Conservation (phyloP, 2,888 invertebrate species). For the Chymomyza fuscimana region DNA sequence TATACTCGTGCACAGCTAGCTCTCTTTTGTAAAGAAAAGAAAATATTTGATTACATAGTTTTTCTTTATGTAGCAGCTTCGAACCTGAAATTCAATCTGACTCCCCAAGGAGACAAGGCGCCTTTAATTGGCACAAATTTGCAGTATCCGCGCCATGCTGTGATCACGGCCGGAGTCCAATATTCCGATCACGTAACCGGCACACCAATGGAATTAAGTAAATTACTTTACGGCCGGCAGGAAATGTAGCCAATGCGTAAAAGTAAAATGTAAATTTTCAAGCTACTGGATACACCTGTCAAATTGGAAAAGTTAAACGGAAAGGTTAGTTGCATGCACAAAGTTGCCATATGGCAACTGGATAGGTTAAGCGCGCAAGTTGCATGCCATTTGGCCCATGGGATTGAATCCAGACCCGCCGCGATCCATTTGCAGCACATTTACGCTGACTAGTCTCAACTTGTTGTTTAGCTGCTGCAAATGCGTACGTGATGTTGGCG, state of each 20-base stretch:
- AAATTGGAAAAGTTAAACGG: slow-evolving; percentile 32
- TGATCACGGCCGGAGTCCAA: neutral
- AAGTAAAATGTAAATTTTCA: slow-evolving; percentile 62
- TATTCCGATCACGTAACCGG: slow-evolving; percentile 55
- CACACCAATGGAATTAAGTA: slow-evolving; percentile 68
- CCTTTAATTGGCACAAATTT: slow-evolving; percentile 64
- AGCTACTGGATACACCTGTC: slow-evolving; percentile 31
- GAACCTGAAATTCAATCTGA: slow-evolving; percentile 11
- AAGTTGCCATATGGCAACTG: neutral
- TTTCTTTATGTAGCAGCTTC: neutral
- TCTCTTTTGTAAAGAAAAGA: slow-evolving; percentile 5
- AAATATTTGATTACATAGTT: neutral
- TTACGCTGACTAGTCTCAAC: slow-evolving; percentile 9
- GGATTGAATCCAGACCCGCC: slow-evolving; percentile 7
- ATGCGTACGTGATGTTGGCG: slow-evolving; percentile 42
- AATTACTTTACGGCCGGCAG: slow-evolving; percentile 61
- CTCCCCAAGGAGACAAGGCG: slow-evolving; percentile 51
- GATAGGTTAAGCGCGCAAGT: slow-evolving; percentile 2
- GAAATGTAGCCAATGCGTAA: slow-evolving; percentile 24
- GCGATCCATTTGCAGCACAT: slow-evolving; percentile 3
- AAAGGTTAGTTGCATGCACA: slow-evolving; percentile 19
- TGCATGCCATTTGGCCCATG: slow-evolving; percentile 7
- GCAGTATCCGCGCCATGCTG: slow-evolving; percentile 23
- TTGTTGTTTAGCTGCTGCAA: slow-evolving; percentile 10
- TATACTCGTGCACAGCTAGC: slow-evolving; percentile 20